These are phyloP conservation scores for Dufourea novaeangliae DNA, from an alignment of 1,140 invertebrate species.

Conservation along the genomic window DNA sequence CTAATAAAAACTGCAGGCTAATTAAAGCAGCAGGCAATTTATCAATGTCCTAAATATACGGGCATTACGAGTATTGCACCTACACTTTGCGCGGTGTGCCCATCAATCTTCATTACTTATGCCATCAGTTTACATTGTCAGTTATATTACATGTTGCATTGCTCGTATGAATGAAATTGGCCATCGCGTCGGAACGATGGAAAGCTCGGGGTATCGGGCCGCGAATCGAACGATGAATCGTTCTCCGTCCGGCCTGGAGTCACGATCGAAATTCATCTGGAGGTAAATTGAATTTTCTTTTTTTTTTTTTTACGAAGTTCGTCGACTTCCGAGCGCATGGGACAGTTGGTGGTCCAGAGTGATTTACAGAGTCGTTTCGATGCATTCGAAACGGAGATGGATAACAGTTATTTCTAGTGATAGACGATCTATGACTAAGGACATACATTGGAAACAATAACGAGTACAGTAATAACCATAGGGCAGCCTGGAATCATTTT, in stretches of 20 bases:
- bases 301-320: not conserved
- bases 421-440: too few species aligned
- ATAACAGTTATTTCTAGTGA: too few species aligned
- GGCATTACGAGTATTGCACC: constrained; percentile 21
- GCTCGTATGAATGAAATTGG: constrained; percentile 30
- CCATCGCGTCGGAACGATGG: not conserved
- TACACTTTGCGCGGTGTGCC: not conserved
- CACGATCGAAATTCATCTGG: not conserved
- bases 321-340: not conserved
- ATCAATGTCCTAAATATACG: constrained; percentile 33
- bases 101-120: constrained; percentile 49
- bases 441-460: too few species aligned
- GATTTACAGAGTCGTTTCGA: too few species aligned
- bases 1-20: constrained; percentile 28
- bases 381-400: too few species aligned
- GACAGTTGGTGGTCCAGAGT: too few species aligned
- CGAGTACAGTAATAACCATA: too few species aligned
- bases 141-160: constrained; percentile 33
- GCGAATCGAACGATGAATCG: not conserved
- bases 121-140: constrained; percentile 36
- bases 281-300: not conserved
- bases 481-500: too few species aligned
- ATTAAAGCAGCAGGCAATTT: constrained; percentile 28
- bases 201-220: not conserved
- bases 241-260: not conserved